Percentiles rank a stretch among this genome's conserved stretches.
Conservation (phyloP, 2,113 vertebrate species). For the Perca flavescens region DNA sequence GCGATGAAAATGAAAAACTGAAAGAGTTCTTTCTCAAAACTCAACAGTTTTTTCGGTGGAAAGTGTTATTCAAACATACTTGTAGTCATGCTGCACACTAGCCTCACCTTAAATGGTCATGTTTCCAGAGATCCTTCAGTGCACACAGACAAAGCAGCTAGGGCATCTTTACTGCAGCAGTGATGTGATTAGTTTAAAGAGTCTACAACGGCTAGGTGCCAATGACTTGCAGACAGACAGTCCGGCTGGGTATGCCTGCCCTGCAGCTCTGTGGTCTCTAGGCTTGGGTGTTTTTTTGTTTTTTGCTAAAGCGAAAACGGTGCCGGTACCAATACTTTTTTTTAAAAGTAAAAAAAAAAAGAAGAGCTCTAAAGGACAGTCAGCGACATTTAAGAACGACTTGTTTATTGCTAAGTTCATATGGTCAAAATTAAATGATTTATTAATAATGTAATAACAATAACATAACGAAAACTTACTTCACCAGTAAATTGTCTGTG, state of each 20-base stretch:
- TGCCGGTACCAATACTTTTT: too few species aligned
- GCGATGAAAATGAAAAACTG: conserved; percentile 58
- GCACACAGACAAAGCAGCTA: conserved; percentile 38
- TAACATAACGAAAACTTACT: too few species aligned
- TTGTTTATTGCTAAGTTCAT: too few species aligned
- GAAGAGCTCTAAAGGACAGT: too few species aligned
- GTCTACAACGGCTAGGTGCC: conserved; percentile 71
- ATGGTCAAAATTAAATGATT: too few species aligned
- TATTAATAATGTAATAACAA: too few species aligned
- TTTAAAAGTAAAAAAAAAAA: too few species aligned
- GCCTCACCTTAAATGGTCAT: conserved; percentile 63
- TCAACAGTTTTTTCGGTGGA: conserved; percentile 37
- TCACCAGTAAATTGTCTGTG: too few species aligned
- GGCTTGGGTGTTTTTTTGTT: too few species aligned
- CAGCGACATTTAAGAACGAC: too few species aligned
- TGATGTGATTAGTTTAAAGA: conserved; percentile 63
- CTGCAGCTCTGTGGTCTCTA: conserved; percentile 18
- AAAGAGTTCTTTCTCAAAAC: conserved; percentile 45
- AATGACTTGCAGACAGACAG: conserved; percentile 70
- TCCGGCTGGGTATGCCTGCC: conserved; percentile 44
- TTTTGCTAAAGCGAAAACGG: too few species aligned
- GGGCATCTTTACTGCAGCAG: conserved; percentile 55
- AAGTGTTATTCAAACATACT: conserved; percentile 61
- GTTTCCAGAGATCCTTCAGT: conserved; percentile 49
- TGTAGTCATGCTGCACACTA: conserved; percentile 2